Evolutionary conservation across 2,888 invertebrate species (phyloP).

Genomic region (Trichacis sp.): DNA sequence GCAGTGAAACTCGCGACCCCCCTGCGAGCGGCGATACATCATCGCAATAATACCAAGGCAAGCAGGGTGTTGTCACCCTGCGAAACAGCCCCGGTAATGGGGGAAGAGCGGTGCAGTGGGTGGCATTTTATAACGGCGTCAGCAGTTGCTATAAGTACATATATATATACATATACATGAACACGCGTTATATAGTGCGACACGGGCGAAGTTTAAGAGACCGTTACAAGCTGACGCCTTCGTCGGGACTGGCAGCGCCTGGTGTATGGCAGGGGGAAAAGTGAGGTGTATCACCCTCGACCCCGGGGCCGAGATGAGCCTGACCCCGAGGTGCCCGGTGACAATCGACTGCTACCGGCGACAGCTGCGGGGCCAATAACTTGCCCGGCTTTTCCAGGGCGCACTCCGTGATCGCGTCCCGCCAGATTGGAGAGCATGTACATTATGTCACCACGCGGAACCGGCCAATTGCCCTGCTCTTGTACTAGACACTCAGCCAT

Average conservation of each 20-base stretch:
- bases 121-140: slow-evolving; percentile 67
- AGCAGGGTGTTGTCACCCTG: slow-evolving; percentile 7
- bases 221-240: slow-evolving; percentile 68
- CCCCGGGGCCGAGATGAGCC: slow-evolving; percentile 62
- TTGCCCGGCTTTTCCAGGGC: slow-evolving; percentile 49
- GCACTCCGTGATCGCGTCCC: slow-evolving; percentile 28
- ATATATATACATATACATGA: slow-evolving; percentile 51
- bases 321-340: slow-evolving; percentile 66
- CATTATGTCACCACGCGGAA: slow-evolving; percentile 41
- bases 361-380: slow-evolving; percentile 68
- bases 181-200: slow-evolving; percentile 32
- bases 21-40: slow-evolving; percentile 13
- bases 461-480: slow-evolving; percentile 29
- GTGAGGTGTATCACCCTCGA: slow-evolving; percentile 59
- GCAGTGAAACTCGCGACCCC: background rate
- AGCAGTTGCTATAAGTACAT: slow-evolving; percentile 62
- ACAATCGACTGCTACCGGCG: slow-evolving; percentile 64
- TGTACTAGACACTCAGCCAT: slow-evolving; percentile 13
- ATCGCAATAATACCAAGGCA: slow-evolving; percentile 24
- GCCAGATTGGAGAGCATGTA: slow-evolving; percentile 17
- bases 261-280: slow-evolving; percentile 39
- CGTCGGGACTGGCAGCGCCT: slow-evolving; percentile 43
- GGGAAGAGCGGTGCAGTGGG: slow-evolving; percentile 26
- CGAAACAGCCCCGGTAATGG: slow-evolving; percentile 17
- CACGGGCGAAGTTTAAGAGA: slow-evolving; percentile 65